Conservation (phyloP, 2,888 invertebrate genomes). For the Sthenelais limicola region DNA sequence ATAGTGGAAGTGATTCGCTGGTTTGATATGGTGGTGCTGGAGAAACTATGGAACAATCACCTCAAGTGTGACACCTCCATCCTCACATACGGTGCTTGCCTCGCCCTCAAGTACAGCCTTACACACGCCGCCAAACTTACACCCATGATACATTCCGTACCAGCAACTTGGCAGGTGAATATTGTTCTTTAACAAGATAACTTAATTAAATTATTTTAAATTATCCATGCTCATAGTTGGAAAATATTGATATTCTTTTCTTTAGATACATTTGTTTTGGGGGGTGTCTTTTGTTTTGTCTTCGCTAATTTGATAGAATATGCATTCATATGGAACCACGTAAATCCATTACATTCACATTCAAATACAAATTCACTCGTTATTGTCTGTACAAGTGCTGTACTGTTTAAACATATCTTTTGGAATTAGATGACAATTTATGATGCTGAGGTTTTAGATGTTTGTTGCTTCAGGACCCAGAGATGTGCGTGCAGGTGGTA, state of each 20-base stretch:
- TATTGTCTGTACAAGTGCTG: no score
- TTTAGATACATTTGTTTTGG: no score
- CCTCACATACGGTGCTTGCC: conserved; percentile 58
- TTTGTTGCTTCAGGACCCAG: conserved; percentile 34
- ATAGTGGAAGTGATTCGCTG: conserved; percentile 68
- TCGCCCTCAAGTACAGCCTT: conserved; percentile 60
- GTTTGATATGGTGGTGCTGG: conserved; percentile 64
- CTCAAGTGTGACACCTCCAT: conserved; percentile 56
- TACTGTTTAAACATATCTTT: no score
- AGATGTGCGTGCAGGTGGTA: conserved; percentile 37
- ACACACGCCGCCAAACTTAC: conserved; percentile 58
- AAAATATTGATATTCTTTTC: no score
- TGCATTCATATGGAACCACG: no score
- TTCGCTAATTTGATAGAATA: no score
- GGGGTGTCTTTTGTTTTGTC: no score
- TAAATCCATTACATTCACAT: no score
- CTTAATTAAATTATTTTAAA: neutral
- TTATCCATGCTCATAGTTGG: no score
- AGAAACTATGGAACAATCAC: conserved; percentile 58
- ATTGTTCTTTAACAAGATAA: neutral
- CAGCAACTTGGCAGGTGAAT: conserved; percentile 41
- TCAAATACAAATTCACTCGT: no score
- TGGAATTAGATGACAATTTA: no score
- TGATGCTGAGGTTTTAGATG: no score
- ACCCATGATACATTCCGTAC: conserved; percentile 52